Base-by-base conservation (phyloP, 2,113 vertebrate species). In the Zosterops borbonicus region DNA sequence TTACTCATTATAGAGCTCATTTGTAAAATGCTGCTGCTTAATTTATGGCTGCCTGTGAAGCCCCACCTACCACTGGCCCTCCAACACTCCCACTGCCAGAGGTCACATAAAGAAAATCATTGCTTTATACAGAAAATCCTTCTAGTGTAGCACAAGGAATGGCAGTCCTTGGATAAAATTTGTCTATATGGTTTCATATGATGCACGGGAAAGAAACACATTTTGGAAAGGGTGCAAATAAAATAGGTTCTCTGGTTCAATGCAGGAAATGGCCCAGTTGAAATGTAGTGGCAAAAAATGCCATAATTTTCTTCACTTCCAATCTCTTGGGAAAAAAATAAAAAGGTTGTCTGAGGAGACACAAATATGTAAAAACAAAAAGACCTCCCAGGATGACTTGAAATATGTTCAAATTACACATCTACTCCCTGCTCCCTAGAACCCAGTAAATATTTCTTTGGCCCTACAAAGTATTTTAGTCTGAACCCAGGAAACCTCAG, bases 321-420 rank as follows among this genome's bases (percentile, higher is more conserved):
- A 86, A 3, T 90, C 88, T 92, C 35, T 92, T 4, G 8, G 19
- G 2, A 22, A 47, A 29, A n/a, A 44, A 58, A 46, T 23, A 12
- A 50, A 77, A 67, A 83, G 6, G 19, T 90, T 94, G 25, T 92
- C 74, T 94, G 69, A 90, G 90, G 93, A 94, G 80, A 87, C 52
- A 80, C 59, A 93, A 91, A 95, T 87, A 86, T 53, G 79, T 89
- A 92, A 96, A 95, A 95, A 10, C 55, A 80, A 81, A 90, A 83
- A 94, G 94, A 96, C 96, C 94, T 96, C 95, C 94, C 93, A 96
- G 83, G 76, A 82, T 93, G 77, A 93, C 73, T 94, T 96, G 88
- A 95, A 96, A 92, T 95, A 87, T 73, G 42, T 87, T 96, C 90
- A 92, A 56, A 76, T 76, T 93, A 92, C 90, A 96, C 69, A 93